phyloP scores from a whole-genome alignment of 2,888 invertebrate genomes.

The Blastobasis lacticolella region DNA sequence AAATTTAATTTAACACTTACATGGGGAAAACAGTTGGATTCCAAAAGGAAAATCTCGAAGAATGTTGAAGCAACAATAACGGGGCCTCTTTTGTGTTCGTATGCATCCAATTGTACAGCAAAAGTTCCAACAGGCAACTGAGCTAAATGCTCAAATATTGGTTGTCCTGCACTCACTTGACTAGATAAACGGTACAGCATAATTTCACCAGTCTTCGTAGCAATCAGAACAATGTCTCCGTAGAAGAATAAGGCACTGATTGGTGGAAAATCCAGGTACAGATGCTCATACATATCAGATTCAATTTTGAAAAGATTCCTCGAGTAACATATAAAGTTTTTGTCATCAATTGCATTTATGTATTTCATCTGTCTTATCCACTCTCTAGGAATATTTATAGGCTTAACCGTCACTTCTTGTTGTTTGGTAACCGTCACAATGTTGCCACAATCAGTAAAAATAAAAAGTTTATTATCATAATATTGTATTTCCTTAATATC shows the following conservation, averaged over 20 bases:
- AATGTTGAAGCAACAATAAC: constrained; percentile 48
- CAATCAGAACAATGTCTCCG: constrained; percentile 48
- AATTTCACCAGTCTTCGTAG: constrained; percentile 42
- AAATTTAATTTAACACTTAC: constrained; percentile 31
- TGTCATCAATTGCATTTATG: constrained; percentile 40
- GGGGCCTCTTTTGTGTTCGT: constrained; percentile 48
- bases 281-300: constrained; percentile 42
- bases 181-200: constrained; percentile 46
- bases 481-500: constrained; percentile 47
- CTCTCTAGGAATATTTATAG: constrained; percentile 40
- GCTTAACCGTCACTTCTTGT: constrained; percentile 20
- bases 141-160: constrained; percentile 43
- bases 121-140: constrained; percentile 45
- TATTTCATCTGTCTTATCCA: constrained; percentile 52
- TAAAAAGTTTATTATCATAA: constrained; percentile 25
- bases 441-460: constrained; percentile 53
- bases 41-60: constrained; percentile 41
- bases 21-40: constrained; percentile 47
- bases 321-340: constrained; percentile 54
- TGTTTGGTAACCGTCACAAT: constrained; percentile 36
- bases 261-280: constrained; percentile 53
- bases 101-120: constrained; percentile 51
- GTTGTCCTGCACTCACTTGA: constrained; percentile 34
- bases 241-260: constrained; percentile 58
- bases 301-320: constrained; percentile 52